Evolutionary conservation across 2,113 vertebrate species (phyloP).

Genomic region (Bos indicus): DNA sequence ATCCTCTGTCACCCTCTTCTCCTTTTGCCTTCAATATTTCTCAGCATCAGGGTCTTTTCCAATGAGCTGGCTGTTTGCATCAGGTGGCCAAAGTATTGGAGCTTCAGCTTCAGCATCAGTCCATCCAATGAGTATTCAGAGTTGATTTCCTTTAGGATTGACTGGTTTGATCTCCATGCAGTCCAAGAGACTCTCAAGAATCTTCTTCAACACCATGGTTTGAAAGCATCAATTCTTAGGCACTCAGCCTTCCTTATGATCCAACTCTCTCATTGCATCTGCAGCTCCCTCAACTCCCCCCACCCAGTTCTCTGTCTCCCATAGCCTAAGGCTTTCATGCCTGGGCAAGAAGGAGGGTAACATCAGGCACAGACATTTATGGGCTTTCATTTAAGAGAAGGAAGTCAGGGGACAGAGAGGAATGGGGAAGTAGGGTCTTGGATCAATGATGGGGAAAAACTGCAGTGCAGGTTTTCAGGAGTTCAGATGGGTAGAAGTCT

Average conservation of each 20-base stretch:
- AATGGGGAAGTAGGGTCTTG: neutral
- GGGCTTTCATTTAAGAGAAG: neutral
- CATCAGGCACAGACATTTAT: neutral
- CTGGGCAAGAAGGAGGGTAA: neutral
- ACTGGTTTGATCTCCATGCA: neutral
- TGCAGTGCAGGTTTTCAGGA: accelerated
- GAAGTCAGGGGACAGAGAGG: neutral
- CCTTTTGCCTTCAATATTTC: neutral
- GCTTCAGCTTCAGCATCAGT: neutral
- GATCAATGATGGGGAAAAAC: neutral
- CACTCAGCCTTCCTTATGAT: neutral
- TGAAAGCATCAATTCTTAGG: neutral
- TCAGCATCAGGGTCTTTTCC: neutral
- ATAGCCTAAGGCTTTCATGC: too few relatives aligned
- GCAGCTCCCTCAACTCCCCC: neutral
- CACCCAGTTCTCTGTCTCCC: neutral
- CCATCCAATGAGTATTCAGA: neutral
- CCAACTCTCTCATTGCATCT: neutral
- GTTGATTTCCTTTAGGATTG: neutral
- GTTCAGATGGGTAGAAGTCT: neutral
- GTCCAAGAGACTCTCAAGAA: neutral
- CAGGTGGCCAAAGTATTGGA: neutral
- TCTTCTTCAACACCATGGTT: neutral
- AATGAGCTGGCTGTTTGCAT: neutral
- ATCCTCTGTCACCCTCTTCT: neutral